Base-by-base conservation (phyloP, 2,797 vertebrate species). In the Bradypodion ventrale region DNA sequence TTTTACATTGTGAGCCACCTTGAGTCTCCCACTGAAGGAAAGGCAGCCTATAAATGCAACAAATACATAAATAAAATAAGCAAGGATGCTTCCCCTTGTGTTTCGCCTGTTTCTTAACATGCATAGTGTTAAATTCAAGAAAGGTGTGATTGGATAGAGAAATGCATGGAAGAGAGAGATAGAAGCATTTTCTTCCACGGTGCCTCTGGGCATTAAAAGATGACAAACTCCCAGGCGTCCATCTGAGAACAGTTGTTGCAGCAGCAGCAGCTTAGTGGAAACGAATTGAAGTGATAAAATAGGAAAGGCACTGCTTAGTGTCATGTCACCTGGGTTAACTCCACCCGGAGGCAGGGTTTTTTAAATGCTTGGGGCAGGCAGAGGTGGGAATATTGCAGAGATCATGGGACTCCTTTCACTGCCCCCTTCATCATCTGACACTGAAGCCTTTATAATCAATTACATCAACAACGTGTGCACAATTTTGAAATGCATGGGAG, bases 271-370 rank as follows among this genome's bases (percentile, higher is more conserved):
- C 16, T 7, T 56, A 49, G 15, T 29, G 12, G 40, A 46, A 72
- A n/a, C 29, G 35, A 68, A 72, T 10, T 9, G 60, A 32, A 52
- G 27, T 37, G 68, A 72, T 74, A 66, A 56, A 66, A 23, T 16
- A 25, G 44, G 2, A 42, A 72, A 63, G 35, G 46, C 27, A 40
- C 23, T 63, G 35, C 60, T 49, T 40, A 63, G 80, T 65, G 77
- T 80, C 77, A 85, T 40, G 44, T 79, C 76, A 80, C 27, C 35
- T 12, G 23, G 83, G 83, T 74, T 74, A 63, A 80, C 52, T 79
- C 77, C 69, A 52, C 49, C 59, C 42, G 32, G 59, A 19, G 44
- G 52, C 29, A 69, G 56, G n/a, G 8, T 49, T 78, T 78, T n/a
- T 78, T 46, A 70, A 59, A 59, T 10, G 44, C 72, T 72, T 23